Evolutionary conservation across 2,888 invertebrate species (phyloP), one percentile per base, ranked within the genome.

Genomic region (Clostera curtula): DNA sequence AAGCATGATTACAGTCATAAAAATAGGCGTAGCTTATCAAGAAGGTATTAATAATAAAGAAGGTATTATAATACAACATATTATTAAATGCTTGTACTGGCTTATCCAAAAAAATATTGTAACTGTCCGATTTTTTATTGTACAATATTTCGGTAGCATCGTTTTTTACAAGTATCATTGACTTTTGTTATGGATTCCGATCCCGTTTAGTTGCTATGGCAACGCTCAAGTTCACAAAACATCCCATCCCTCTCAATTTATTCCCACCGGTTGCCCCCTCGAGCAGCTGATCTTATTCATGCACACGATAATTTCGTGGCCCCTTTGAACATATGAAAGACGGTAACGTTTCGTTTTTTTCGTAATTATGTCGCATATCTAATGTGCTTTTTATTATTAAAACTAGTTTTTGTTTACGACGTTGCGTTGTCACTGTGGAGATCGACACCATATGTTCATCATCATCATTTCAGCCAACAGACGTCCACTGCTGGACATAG

Each of bases 241-340:
- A 59, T 59, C 67, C 70, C 65, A 53, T 43, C 46, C 45, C 56
- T 52, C n/a, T n/a, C n/a, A 56, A 56, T 67, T 53, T 57, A 56
- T 60, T 58, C 58, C 46, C 57, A 56, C 48, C 56, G 34, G 41
- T 22, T 34, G 40, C 43, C 64, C 63, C 66, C 48, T 45, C 34
- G 48, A 68, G 62, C 74, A 76, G 74, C 74, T 75, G 75, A 74
- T 75, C 70, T 54, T 62, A 63, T 68, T 67, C 57, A 67, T 64
- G 48, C 34, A 40, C 31, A 32, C 14, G 25, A 29, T 27, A 34
- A 40, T 37, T 34, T 20, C 29, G 34, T 27, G 25, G 18, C 24
- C 19, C 8, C 4, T 9, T 2, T 21, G 11, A 9, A 26, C 10
- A 10, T 14, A 24, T 17, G n/a, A 18, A 18, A 5, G 18, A 22